These are phyloP conservation scores for Nysson spinosus DNA, from an alignment of 2,888 invertebrate genomes.

Conservation along the genomic window DNA sequence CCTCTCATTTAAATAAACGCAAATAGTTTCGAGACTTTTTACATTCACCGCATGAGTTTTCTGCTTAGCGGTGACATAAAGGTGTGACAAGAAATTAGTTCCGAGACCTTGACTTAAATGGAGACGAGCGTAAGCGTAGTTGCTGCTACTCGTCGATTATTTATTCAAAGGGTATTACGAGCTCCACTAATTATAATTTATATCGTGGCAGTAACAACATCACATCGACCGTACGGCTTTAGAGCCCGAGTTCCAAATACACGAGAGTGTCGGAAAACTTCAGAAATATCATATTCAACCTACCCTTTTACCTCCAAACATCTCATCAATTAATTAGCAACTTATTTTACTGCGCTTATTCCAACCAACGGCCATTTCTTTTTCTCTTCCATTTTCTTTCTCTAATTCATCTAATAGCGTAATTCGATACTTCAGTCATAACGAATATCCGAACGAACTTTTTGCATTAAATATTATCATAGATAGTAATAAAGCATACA, in stretches of 20 bases:
- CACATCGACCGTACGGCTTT: conserved; percentile 60
- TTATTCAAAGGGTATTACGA: conserved; percentile 75
- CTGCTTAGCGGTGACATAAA: conserved; percentile 50
- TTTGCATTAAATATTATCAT: no score
- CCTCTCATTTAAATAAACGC: no score
- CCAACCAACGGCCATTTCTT: no score
- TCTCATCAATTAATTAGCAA: no score
- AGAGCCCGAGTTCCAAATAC: conserved; percentile 32
- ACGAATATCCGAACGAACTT: no score
- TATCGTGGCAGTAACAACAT: conserved; percentile 70
- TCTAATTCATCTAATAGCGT: no score
- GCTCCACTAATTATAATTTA: conserved; percentile 75
- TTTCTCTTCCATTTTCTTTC: no score
- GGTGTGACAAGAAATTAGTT: conserved; percentile 61
- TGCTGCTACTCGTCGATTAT: conserved; percentile 68
- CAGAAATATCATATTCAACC: conserved; percentile 14
- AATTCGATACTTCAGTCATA: no score
- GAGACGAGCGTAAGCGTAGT: conserved; percentile 61
- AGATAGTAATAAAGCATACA: no score
- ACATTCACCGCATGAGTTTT: conserved; percentile 48
- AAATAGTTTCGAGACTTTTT: no score
- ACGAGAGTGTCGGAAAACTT: conserved; percentile 40
- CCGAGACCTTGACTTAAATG: conserved; percentile 64
- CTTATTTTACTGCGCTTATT: no score
- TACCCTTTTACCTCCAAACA: conserved; percentile 17